Percentiles rank a stretch among this genome's conserved stretches.
Evolutionary conservation across 1,140 invertebrate species (phyloP).

Genomic region (Andrena cerasifolii): DNA sequence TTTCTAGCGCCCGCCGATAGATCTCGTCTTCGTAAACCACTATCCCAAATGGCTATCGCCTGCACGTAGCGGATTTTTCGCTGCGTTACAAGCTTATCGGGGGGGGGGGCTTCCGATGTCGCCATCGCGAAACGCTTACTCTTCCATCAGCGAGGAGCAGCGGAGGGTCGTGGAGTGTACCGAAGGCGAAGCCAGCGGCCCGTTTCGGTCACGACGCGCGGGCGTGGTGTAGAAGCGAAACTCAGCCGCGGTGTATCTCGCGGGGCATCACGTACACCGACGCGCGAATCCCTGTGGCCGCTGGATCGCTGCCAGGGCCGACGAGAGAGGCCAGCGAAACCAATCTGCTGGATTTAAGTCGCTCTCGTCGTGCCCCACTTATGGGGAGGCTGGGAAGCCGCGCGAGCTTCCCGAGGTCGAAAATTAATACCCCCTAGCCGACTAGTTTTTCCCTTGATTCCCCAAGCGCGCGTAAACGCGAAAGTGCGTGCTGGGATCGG

Average conservation of each 20-base stretch:
- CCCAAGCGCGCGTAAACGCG: background rate
- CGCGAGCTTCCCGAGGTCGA: constrained; percentile 20
- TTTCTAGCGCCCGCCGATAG: no score
- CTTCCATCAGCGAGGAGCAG: background rate
- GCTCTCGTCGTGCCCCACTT: constrained; percentile 32
- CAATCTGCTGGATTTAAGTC: constrained; percentile 63
- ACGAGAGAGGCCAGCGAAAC: constrained; percentile 49
- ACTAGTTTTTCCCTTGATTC: background rate
- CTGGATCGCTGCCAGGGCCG: constrained; percentile 56
- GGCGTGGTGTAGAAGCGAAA: constrained; percentile 28
- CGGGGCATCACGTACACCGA: constrained; percentile 15
- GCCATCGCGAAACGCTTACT: background rate
- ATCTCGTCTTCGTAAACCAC: no score
- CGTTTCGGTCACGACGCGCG: constrained; percentile 2
- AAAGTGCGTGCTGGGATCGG: background rate
- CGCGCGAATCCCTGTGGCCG: constrained; percentile 7
- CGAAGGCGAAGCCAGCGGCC: constrained; percentile 6
- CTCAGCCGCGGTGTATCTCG: constrained; percentile 36
- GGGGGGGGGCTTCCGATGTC: background rate
- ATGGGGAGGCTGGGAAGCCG: constrained; percentile 13
- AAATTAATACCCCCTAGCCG: constrained; percentile 41
- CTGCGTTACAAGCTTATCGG: background rate
- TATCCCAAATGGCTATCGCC: no score
- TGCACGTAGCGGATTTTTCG: background rate
- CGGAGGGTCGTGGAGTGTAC: background rate